These are phyloP conservation scores for Acomys russatus DNA, from an alignment of 2,797 vertebrate species.

Conservation along the genomic window DNA sequence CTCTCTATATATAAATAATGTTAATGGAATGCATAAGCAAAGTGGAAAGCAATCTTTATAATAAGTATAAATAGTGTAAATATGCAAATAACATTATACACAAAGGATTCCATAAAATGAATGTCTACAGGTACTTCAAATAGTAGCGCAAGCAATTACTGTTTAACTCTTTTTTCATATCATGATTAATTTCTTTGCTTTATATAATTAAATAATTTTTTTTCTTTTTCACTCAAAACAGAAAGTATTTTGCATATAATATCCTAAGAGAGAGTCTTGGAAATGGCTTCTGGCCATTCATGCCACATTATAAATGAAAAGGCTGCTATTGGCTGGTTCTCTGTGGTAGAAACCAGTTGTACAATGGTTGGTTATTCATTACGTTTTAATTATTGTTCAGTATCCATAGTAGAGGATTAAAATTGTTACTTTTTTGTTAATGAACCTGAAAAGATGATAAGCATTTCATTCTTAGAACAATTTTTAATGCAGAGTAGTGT, in stretches of 20 bases:
- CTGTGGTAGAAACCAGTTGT: constrained; percentile 50
- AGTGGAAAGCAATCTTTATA: constrained; percentile 16
- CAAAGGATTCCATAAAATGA: not conserved
- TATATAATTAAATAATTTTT: constrained; percentile 15
- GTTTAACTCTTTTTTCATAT: constrained; percentile 11
- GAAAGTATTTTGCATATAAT: not conserved
- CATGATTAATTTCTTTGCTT: constrained; percentile 22
- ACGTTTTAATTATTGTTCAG: constrained; percentile 65
- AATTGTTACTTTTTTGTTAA: constrained; percentile 65
- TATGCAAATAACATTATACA: not conserved
- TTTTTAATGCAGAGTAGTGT: constrained; percentile 36
- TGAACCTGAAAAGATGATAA: constrained; percentile 7
- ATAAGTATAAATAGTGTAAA: not conserved
- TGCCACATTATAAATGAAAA: constrained; percentile 64
- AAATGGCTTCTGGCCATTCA: constrained; percentile 65
- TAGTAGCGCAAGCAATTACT: not conserved
- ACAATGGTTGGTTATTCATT: not conserved
- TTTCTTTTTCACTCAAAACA: constrained; percentile 47
- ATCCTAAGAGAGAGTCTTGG: constrained; percentile 58
- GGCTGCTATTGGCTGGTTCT: not conserved
- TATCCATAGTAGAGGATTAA: constrained; percentile 47
- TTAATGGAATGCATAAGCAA: not conserved
- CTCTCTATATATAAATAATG: not conserved
- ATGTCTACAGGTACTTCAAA: constrained; percentile 11
- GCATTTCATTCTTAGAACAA: constrained; percentile 41